Evolutionary conservation across 2,113 vertebrate species (phyloP).

Genomic region (Syrmaticus mikado): DNA sequence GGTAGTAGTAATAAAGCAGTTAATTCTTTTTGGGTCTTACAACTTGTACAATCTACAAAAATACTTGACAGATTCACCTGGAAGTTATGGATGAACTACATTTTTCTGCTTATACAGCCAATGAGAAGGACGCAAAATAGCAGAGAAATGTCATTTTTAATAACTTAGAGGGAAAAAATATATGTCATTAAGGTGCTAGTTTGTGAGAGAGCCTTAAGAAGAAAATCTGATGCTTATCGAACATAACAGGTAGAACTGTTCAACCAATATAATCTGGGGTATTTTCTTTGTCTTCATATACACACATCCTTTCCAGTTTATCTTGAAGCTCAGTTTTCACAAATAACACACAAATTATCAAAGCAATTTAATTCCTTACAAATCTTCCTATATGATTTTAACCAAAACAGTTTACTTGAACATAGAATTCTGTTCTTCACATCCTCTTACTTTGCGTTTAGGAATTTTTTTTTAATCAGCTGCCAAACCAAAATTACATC

Average conservation of each 20-base stretch:
- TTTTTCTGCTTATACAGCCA: background rate
- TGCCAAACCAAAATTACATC: conserved; percentile 70
- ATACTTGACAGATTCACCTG: background rate
- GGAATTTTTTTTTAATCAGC: conserved; percentile 53
- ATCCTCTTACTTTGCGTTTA: conserved; percentile 10
- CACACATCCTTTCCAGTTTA: background rate
- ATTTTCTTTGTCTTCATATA: background rate
- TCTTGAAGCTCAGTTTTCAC: background rate
- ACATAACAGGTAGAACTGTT: background rate
- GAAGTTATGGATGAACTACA: background rate
- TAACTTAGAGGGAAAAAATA: background rate
- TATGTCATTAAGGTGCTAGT: background rate
- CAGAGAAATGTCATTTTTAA: background rate
- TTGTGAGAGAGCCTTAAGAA: background rate
- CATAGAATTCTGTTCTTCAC: conserved; percentile 25
- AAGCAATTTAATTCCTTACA: background rate
- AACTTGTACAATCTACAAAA: conserved; percentile 30
- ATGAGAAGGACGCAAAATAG: background rate
- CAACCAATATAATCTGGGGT: background rate
- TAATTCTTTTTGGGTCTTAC: conserved; percentile 40
- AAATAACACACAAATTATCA: background rate
- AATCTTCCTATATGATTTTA: background rate
- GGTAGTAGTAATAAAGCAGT: conserved; percentile 45
- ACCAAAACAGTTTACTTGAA: conserved; percentile 37
- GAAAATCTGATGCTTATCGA: conserved; percentile 1